Evolutionary conservation across 2,797 vertebrate genomes (phyloP).

Genomic region (Loriculus beryllinus): DNA sequence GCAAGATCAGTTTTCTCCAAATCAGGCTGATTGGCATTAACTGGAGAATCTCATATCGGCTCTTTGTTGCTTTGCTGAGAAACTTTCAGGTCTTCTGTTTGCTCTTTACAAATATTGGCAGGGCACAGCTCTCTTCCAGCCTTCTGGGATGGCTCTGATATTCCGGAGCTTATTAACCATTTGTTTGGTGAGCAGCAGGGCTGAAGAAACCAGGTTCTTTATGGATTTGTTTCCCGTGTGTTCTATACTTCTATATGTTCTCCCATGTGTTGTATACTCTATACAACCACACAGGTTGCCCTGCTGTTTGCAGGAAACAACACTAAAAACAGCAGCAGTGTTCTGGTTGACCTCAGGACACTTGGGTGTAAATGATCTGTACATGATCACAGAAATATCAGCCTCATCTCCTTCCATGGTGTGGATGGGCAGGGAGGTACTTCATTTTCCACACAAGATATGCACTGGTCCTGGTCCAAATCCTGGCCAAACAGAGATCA

Average conservation of each 20-base stretch:
- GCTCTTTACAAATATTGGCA: slow-evolving; percentile 46
- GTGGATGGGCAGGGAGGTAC: background rate
- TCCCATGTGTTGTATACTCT: background rate
- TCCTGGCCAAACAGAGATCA: background rate
- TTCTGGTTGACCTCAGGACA: background rate
- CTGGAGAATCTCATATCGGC: slow-evolving; percentile 28
- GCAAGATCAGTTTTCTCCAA: background rate
- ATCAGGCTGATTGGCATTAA: slow-evolving; percentile 23
- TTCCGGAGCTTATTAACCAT: slow-evolving; percentile 37
- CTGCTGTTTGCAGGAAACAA: background rate
- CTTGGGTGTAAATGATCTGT: background rate
- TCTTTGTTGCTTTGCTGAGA: slow-evolving; percentile 33
- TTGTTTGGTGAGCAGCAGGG: background rate
- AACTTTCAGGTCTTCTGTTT: slow-evolving; percentile 49
- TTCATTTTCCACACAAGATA: background rate
- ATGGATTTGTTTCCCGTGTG: background rate
- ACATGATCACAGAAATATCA: background rate
- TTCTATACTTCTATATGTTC: background rate
- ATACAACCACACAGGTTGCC: background rate
- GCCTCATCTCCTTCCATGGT: background rate
- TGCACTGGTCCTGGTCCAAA: background rate
- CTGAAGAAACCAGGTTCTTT: background rate
- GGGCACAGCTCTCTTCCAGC: background rate
- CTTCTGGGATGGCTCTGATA: slow-evolving; percentile 28
- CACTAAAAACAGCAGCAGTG: background rate